Conservation (phyloP, 2,797 vertebrate species). For the Sparus aurata region DNA sequence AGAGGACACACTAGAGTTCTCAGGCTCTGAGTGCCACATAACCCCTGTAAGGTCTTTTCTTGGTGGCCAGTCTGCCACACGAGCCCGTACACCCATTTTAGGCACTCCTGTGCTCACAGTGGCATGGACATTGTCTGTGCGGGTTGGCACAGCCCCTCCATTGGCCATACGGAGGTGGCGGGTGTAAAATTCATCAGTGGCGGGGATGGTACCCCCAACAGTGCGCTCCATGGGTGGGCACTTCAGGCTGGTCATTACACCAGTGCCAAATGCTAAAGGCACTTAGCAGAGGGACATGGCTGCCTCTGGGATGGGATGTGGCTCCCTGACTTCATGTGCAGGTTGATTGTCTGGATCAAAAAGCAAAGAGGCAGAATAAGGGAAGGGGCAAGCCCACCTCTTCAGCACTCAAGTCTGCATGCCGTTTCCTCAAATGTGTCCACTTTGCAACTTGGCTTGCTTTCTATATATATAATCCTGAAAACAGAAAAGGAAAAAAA, state of each 20-base stretch:
- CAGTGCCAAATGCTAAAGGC: slow-evolving; percentile 81
- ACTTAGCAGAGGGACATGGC: slow-evolving; percentile 83
- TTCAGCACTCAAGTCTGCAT: slow-evolving; percentile 65
- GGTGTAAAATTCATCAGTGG: slow-evolving; percentile 95
- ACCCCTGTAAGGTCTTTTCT: slow-evolving; percentile 87
- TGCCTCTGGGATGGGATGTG: slow-evolving; percentile 57
- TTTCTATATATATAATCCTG: slow-evolving; percentile 50
- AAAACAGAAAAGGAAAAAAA: slow-evolving; percentile 47
- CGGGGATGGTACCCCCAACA: slow-evolving; percentile 89
- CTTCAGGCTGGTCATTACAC: slow-evolving; percentile 96
- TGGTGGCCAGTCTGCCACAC: slow-evolving; percentile 97
- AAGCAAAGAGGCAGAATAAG: slow-evolving; percentile 10
- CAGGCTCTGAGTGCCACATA: slow-evolving; percentile 78
- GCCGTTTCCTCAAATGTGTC: slow-evolving; percentile 15
- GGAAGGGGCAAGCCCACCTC: slow-evolving; percentile 29
- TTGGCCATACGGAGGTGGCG: slow-evolving; percentile 93
- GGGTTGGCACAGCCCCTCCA: slow-evolving; percentile 86
- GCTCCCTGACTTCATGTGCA: slow-evolving; percentile 69
- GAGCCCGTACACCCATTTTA: slow-evolving; percentile 97
- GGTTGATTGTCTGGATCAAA: slow-evolving; percentile 59
- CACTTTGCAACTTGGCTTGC: slow-evolving; percentile 7
- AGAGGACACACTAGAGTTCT: slow-evolving; percentile 61
- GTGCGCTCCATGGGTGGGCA: slow-evolving; percentile 93
- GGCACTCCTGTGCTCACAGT: slow-evolving; percentile 92
- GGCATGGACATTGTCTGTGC: slow-evolving; percentile 90